Conservation (phyloP, 2,888 invertebrate species). For the Cynaeus angustus region DNA sequence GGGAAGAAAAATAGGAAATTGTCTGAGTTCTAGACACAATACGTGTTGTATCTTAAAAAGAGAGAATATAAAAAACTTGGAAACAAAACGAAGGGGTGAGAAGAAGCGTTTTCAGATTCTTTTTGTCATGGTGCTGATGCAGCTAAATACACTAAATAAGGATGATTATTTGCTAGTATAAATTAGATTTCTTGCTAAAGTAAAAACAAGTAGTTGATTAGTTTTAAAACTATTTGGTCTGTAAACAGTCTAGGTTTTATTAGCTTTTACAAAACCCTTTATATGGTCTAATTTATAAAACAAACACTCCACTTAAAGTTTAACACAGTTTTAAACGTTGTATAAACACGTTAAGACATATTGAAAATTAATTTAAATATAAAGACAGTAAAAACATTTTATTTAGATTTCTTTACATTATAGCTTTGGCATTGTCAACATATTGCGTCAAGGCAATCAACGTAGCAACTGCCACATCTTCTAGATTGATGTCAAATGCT, state of each 20-base stretch:
- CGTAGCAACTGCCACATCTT: conserved; percentile 54
- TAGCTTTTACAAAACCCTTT: background rate
- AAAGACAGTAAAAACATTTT: background rate
- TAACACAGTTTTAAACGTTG: too few relatives aligned
- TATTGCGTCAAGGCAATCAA: conserved; percentile 67
- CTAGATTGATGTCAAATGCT: conserved; percentile 62
- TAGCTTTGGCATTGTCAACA: conserved; percentile 61
- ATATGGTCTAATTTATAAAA: too few relatives aligned
- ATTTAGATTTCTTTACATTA: conserved; percentile 33
- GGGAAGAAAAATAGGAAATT: background rate
- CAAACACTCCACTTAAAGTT: too few relatives aligned
- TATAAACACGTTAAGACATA: too few relatives aligned
- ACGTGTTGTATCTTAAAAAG: background rate
- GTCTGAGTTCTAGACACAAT: background rate
- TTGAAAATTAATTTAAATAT: too few relatives aligned
- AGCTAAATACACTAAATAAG: too few relatives aligned
- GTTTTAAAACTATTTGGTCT: too few relatives aligned
- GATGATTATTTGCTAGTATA: too few relatives aligned
- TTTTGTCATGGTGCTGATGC: too few relatives aligned
- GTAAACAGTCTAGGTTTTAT: background rate
- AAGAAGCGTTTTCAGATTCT: background rate
- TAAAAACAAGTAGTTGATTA: too few relatives aligned
- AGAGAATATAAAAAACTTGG: too few relatives aligned
- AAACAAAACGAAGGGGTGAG: background rate
- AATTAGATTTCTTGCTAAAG: too few relatives aligned